Percentiles rank a stretch among this genome's conserved stretches.
These are phyloP conservation scores for Homalodisca vitripennis DNA, from an alignment of 1,140 invertebrate species.

Conservation along the genomic window DNA sequence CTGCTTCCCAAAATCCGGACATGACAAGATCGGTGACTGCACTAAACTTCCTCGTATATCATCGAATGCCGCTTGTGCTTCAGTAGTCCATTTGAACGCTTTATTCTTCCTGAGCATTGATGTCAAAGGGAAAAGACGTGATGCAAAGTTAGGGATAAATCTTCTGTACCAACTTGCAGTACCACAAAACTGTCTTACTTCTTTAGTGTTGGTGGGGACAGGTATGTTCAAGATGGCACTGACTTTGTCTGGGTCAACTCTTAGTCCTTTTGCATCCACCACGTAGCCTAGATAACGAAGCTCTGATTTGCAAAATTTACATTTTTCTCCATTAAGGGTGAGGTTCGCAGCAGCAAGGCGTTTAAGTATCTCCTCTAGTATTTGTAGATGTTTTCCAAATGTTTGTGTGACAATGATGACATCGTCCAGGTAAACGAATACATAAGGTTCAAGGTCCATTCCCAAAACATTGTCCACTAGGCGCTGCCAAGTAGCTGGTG, in stretches of 20 bases:
- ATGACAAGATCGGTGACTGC: not conserved
- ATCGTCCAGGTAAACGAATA: slow-evolving; percentile 49
- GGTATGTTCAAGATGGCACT: not conserved
- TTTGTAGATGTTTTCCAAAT: slow-evolving; percentile 46
- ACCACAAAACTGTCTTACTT: not conserved
- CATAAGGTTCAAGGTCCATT: slow-evolving; percentile 32
- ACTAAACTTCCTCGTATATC: slow-evolving; percentile 32
- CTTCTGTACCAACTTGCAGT: slow-evolving; percentile 16
- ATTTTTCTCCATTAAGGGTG: not conserved
- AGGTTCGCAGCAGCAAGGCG: not conserved
- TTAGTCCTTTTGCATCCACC: not conserved
- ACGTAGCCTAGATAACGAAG: not conserved
- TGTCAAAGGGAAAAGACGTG: not conserved
- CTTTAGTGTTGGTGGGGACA: not conserved
- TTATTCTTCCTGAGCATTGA: not conserved
- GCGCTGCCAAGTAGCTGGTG: not conserved
- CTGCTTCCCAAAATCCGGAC: not conserved
- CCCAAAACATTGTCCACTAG: slow-evolving; percentile 36
- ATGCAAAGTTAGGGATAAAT: slow-evolving; percentile 19
- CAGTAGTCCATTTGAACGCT: not conserved
- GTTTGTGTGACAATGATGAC: slow-evolving; percentile 46
- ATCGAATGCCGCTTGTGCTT: not conserved
- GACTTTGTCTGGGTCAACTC: not conserved
- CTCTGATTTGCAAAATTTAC: not conserved
- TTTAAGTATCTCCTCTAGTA: slow-evolving; percentile 38